A percentile compares a stretch with the other conserved stretches of the same genome.
These are phyloP conservation scores for Tyto alba DNA, from an alignment of 2,113 vertebrate species.

Conservation along the genomic window DNA sequence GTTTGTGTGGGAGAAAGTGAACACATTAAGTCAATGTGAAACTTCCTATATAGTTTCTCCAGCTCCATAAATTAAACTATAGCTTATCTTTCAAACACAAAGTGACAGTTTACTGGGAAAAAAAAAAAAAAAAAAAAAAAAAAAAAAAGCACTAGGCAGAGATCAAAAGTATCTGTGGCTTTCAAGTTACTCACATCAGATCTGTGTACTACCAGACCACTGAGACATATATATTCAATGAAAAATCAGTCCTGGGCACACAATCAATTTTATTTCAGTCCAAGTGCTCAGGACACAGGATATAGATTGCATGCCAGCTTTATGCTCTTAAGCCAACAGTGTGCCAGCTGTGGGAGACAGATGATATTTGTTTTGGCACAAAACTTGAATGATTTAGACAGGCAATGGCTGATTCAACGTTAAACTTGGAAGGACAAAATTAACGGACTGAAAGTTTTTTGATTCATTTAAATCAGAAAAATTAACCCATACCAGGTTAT, in stretches of 20 bases:
- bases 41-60: background rate
- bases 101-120: background rate
- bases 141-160: background rate
- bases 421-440: background rate
- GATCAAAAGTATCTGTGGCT: background rate
- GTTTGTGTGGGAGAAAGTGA: background rate
- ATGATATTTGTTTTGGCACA: background rate
- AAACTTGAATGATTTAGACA: background rate
- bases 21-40: background rate
- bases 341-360: background rate
- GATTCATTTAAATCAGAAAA: background rate
- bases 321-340: background rate
- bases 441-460: background rate
- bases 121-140: background rate
- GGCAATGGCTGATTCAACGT: background rate
- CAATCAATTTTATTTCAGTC: background rate
- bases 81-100: background rate
- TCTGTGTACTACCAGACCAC: background rate
- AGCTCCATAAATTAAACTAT: background rate
- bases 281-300: background rate
- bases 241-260: background rate
- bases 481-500: background rate
- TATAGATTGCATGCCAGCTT: background rate
- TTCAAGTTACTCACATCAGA: background rate
- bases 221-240: background rate